Evolutionary conservation across 64 coral and sea anemone species (phyloP), one percentile per base, ranked within the genome.

Genomic region (Dendronephthya gigantea): DNA sequence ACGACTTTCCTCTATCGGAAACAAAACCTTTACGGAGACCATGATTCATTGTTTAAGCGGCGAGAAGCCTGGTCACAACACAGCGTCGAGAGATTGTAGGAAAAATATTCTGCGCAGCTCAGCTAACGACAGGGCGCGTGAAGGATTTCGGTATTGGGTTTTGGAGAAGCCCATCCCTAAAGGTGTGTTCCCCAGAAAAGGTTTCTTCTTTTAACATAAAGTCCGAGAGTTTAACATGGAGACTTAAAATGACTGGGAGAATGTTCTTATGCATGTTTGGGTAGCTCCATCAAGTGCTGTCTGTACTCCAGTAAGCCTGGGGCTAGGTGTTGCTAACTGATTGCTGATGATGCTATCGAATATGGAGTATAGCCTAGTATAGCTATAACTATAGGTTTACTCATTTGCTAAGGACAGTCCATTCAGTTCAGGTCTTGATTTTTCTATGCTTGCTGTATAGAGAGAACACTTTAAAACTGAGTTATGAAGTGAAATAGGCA

Each of bases 121-220:
- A 35, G 72, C 72, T 79, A 79, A 79, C 28, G 72, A 79, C 32
- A 34, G 72, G 32, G 72, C 72, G 72, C 72, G 72, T 12, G 72
- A 79, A 36, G 72, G 72, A 79, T 79, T 79, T 29, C 72, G 72
- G 17, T 79, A 79, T 39, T 79, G 72, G 72, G 25, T 79, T 19
- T 34, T 79, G 72, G 72, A 79, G 4, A 79, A 39, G 17, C 72
- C 72, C 15, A 33, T 39, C 15, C 30, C 34, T 2, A 79, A 79
- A 79, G 72, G 72, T n/a, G n/a, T n/a, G n/a, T n/a, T n/a, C n/a
- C n/a, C n/a, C n/a, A n/a, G n/a, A n/a, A n/a, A n/a, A n/a, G n/a
- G n/a, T n/a, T n/a, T n/a, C n/a, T n/a, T n/a, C n/a, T n/a, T n/a
- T n/a, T n/a, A n/a, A n/a, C n/a, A n/a, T n/a, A n/a, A n/a, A n/a